A percentile compares a stretch with the other conserved stretches of the same genome.
Evolutionary conservation across 35 echinoderm and acorn worm genomes (phyloP).

Genomic region (Apostichopus californicus): DNA sequence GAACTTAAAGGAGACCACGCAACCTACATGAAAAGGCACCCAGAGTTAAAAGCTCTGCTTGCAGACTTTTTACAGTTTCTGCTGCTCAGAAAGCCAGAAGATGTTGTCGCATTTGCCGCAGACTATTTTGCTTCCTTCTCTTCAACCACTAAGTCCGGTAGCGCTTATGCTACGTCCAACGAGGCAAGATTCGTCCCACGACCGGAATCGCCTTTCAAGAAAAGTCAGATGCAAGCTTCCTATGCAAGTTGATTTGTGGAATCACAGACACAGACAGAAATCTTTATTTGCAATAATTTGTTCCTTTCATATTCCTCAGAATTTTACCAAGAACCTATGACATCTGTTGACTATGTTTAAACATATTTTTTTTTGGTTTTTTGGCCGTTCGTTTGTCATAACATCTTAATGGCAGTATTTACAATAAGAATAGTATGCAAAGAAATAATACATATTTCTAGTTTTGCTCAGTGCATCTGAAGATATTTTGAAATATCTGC

Average conservation of each 20-base stretch:
- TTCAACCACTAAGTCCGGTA: slow-evolving; percentile 79
- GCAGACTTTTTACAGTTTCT: slow-evolving; percentile 99
- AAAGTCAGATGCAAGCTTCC: slow-evolving; percentile 43
- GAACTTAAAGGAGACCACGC: slow-evolving; percentile 99
- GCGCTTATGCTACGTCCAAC: slow-evolving; percentile 89
- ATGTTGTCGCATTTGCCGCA: slow-evolving; percentile 92
- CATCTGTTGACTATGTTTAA: not conserved
- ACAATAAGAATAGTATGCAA: too few species aligned
- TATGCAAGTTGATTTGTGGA: slow-evolving; percentile 47
- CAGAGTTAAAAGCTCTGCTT: slow-evolving; percentile 94
- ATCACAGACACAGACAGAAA: not conserved
- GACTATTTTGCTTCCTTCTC: slow-evolving; percentile 98
- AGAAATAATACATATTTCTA: too few species aligned
- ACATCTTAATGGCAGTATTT: too few species aligned
- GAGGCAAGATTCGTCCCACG: slow-evolving; percentile 81
- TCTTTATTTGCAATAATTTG: slow-evolving; percentile 5
- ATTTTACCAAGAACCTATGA: not conserved
- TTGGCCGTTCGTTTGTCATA: not conserved
- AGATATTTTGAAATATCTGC: too few species aligned
- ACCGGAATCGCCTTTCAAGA: slow-evolving; percentile 86
- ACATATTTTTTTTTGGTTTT: not conserved
- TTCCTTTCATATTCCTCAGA: not conserved
- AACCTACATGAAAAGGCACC: slow-evolving; percentile 95
- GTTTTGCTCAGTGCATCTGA: too few species aligned
- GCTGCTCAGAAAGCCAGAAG: slow-evolving; percentile 91